Conservation (phyloP, 2,113 vertebrate genomes). For the Spilogale gracilis region DNA sequence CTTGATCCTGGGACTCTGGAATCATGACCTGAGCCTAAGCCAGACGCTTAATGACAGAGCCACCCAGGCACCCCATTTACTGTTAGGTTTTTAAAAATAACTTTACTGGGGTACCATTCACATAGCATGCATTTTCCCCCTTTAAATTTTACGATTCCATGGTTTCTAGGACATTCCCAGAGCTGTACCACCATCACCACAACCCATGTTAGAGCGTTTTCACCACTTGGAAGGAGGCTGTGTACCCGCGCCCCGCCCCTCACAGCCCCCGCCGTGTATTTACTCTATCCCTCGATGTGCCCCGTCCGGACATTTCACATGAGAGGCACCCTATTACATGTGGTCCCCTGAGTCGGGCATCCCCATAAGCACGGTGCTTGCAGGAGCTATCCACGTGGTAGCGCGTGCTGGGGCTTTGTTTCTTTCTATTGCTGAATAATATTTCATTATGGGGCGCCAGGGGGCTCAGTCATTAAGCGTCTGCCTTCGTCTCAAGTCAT, state of each 20-base stretch:
- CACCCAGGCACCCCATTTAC: background rate
- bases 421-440: background rate
- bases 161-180: background rate
- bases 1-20: too few species aligned
- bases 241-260: rapidly evolving
- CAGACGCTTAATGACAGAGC: too few species aligned
- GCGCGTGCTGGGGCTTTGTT: background rate
- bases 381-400: rapidly evolving
- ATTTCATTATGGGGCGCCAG: background rate
- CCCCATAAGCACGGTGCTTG: background rate
- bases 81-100: background rate
- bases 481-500: too few species aligned
- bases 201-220: rapidly evolving
- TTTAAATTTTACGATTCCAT: background rate
- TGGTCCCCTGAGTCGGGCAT: background rate
- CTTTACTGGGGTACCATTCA: background rate
- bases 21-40: too few species aligned
- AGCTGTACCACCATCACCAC: background rate
- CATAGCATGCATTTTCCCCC: background rate
- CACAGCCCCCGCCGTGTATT: background rate
- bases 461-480: too few species aligned
- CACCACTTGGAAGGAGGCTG: background rate
- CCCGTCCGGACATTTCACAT: rapidly evolving
- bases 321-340: rapidly evolving
- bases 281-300: background rate